Evolutionary conservation across 2,888 invertebrate genomes (phyloP).

Genomic region (Clepsis dumicolana): DNA sequence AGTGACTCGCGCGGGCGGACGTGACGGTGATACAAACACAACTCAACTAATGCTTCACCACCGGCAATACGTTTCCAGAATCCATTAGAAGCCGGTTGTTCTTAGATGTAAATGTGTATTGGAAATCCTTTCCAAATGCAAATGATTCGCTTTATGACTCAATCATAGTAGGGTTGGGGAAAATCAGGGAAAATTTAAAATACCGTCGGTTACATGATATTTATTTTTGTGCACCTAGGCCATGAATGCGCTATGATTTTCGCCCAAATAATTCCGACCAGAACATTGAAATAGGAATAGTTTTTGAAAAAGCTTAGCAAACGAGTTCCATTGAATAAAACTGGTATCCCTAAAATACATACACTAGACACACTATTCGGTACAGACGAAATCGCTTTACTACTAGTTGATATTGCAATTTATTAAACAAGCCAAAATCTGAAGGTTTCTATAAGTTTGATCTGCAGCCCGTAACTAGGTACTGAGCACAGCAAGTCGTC

Average conservation of each 20-base stretch:
- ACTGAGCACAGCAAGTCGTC: neutral
- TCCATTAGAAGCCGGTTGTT: conserved; percentile 53
- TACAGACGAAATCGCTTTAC: too few species aligned
- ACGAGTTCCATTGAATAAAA: too few species aligned
- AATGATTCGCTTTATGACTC: conserved; percentile 35
- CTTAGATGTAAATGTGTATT: conserved; percentile 55
- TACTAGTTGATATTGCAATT: neutral
- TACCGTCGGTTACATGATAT: neutral
- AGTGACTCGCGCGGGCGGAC: conserved; percentile 44
- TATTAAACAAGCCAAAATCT: neutral
- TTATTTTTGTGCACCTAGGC: conserved; percentile 17
- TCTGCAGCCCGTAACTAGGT: conserved; percentile 10
- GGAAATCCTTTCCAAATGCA: conserved; percentile 43
- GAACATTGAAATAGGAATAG: neutral
- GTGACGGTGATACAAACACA: conserved; percentile 59
- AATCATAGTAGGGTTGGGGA: conserved; percentile 21
- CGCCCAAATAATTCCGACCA: neutral
- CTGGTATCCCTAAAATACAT: too few species aligned
- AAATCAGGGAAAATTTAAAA: too few species aligned
- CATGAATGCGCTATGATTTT: neutral
- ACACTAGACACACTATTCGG: too few species aligned
- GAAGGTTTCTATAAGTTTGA: neutral
- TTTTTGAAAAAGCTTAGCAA: too few species aligned
- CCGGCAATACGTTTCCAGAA: conserved; percentile 56
- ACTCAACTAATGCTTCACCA: conserved; percentile 63